Evolutionary conservation across 2,113 vertebrate genomes (phyloP).

Genomic region (Trinectes maculatus): DNA sequence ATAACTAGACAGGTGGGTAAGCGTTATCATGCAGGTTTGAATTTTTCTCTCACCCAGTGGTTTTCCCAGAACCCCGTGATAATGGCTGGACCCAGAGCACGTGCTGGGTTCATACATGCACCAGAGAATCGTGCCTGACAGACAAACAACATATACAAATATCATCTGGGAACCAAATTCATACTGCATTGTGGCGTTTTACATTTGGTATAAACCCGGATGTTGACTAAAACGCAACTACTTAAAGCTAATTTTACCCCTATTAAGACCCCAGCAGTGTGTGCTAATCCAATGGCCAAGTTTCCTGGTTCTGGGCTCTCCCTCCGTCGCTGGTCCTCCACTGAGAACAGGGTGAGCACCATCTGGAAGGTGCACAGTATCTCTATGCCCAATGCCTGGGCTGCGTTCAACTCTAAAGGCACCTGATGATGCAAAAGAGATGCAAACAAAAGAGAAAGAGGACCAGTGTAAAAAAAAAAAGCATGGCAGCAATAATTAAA

Average conservation of each 20-base stretch:
- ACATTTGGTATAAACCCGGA: neutral
- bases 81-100: constrained; percentile 83
- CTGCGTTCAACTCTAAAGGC: constrained; percentile 75
- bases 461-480: neutral
- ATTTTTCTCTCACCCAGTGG: constrained; percentile 79
- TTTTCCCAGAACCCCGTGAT: constrained; percentile 86
- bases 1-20: too few species aligned
- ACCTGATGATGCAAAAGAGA: constrained; percentile 67
- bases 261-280: constrained; percentile 79
- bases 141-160: neutral
- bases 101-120: constrained; percentile 85
- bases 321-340: constrained; percentile 74
- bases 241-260: constrained; percentile 64
- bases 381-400: constrained; percentile 83
- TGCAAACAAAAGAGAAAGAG: neutral
- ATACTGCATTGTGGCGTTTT: neutral
- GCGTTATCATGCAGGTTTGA: neutral
- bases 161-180: neutral
- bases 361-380: constrained; percentile 86
- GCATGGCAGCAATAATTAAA: too few species aligned
- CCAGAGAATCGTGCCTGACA: constrained; percentile 83
- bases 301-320: constrained; percentile 72
- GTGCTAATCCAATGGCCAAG: constrained; percentile 83
- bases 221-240: neutral
- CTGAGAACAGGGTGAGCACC: constrained; percentile 83